These are phyloP conservation scores for Leguminivora glycinivorella DNA, from an alignment of 1,140 invertebrate species.

Conservation along the genomic window DNA sequence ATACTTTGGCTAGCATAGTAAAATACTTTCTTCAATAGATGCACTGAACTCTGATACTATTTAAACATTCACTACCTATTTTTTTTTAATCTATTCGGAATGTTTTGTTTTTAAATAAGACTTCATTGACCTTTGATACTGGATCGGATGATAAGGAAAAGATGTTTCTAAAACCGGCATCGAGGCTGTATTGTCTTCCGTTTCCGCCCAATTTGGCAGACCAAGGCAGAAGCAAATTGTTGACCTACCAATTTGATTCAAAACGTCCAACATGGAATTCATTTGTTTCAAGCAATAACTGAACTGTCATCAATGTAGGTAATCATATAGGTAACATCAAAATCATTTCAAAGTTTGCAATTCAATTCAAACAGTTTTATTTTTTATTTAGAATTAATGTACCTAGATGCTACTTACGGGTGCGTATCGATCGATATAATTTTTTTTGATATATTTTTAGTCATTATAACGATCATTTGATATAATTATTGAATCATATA, in stretches of 20 bases:
- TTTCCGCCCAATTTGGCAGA: neutral
- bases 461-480: no score
- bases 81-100: neutral
- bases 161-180: neutral
- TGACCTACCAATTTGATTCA: neutral
- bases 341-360: no score
- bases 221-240: neutral
- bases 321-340: no score
- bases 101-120: neutral
- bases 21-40: neutral
- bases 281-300: no score
- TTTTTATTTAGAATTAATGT: no score
- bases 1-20: conserved; percentile 21
- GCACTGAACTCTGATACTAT: neutral
- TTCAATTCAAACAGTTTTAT: no score
- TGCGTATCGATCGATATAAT: no score
- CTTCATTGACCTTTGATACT: neutral
- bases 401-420: conserved; percentile 82
- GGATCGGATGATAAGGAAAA: neutral
- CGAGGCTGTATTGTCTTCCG: neutral
- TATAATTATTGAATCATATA: no score
- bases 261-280: neutral
- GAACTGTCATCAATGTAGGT: no score
- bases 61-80: neutral
- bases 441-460: no score